Percentiles rank a stretch among this genome's conserved stretches.
Evolutionary conservation across 2,888 invertebrate genomes (phyloP).

Genomic region (Lamproptera curius): DNA sequence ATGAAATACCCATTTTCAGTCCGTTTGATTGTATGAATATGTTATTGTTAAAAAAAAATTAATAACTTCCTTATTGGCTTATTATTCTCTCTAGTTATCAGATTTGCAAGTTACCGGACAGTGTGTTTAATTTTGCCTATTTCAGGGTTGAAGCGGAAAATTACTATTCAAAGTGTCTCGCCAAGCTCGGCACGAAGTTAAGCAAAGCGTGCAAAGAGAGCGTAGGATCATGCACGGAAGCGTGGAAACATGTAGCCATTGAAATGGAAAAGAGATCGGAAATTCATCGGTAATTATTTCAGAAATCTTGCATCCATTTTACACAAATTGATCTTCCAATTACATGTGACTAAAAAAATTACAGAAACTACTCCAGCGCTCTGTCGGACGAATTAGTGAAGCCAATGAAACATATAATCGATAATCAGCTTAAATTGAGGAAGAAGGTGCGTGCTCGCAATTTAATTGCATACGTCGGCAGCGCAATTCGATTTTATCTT

Average conservation of each 20-base stretch:
- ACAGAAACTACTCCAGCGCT: constrained; percentile 86
- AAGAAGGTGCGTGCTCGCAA: constrained; percentile 76
- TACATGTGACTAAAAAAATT: constrained; percentile 24
- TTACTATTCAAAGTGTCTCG: constrained; percentile 92
- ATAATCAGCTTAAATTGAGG: constrained; percentile 83
- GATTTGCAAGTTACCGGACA: no score
- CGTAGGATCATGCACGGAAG: constrained; percentile 89
- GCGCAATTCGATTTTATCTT: no score
- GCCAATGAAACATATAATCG: constrained; percentile 86
- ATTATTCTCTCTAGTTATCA: no score
- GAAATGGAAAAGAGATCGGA: constrained; percentile 96
- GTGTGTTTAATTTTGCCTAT: no score
- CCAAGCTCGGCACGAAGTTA: constrained; percentile 91
- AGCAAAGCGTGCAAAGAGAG: constrained; percentile 89
- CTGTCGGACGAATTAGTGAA: constrained; percentile 93
- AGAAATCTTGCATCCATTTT: constrained; percentile 16
- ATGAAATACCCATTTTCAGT: no score
- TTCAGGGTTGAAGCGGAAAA: constrained; percentile 93
- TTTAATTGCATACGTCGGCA: background rate
- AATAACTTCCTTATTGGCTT: no score
- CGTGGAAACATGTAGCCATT: constrained; percentile 94
- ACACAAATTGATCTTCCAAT: background rate
- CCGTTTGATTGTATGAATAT: no score
- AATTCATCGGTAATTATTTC: constrained; percentile 83
- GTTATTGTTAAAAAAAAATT: no score